These are phyloP conservation scores for Frieseomelitta varia DNA, from an alignment of 1,140 invertebrate species.

Conservation along the genomic window DNA sequence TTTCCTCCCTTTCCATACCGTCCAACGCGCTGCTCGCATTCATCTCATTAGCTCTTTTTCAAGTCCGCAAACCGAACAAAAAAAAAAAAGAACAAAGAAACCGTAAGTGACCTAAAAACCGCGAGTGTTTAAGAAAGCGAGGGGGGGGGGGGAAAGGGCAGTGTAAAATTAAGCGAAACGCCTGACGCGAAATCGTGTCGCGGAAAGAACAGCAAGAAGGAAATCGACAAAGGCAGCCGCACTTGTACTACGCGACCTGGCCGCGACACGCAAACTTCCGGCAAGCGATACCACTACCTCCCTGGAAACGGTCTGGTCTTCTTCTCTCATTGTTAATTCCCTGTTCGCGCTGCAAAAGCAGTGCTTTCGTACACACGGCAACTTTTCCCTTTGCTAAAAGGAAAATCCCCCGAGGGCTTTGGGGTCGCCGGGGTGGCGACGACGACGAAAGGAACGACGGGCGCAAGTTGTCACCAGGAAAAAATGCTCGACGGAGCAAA, in stretches of 20 bases:
- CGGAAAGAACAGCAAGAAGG: neutral
- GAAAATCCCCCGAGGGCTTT: conserved; percentile 21
- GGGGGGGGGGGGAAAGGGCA: neutral
- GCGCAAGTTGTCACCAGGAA: conserved; percentile 27
- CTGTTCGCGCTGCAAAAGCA: neutral
- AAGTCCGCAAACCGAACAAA: neutral
- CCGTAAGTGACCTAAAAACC: neutral
- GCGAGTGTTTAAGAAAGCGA: neutral
- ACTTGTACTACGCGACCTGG: neutral
- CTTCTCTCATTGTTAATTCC: conserved; percentile 18
- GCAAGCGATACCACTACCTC: neutral
- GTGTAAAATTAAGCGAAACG: neutral
- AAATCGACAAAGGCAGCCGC: neutral
- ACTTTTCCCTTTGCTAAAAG: conserved; percentile 7
- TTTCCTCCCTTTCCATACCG: neutral
- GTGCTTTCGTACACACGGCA: neutral
- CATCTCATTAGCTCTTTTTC: neutral
- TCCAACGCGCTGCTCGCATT: neutral
- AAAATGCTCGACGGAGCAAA: conserved; percentile 32
- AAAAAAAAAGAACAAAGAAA: neutral
- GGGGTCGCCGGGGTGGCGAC: neutral
- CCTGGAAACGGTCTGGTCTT: neutral
- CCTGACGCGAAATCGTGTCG: neutral
- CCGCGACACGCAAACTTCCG: neutral
- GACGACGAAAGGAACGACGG: conserved; percentile 23